Evolutionary conservation across 1,140 invertebrate genomes (phyloP).

Genomic region (Polypedilum pembai): DNA sequence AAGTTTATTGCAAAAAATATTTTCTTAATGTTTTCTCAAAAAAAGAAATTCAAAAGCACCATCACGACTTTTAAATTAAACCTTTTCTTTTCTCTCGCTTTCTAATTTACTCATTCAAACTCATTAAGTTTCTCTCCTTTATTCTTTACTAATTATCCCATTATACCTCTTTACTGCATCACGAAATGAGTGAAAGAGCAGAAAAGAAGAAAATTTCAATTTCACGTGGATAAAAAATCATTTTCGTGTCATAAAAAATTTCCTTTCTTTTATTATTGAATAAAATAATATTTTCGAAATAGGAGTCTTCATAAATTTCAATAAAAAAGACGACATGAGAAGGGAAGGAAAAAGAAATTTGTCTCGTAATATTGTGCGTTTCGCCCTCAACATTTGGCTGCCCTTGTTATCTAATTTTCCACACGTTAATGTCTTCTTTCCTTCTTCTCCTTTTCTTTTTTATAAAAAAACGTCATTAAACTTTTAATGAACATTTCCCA

Average conservation of each 20-base stretch:
- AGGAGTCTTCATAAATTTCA: not conserved
- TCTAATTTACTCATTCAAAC: too few species aligned
- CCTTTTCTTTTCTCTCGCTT: too few species aligned
- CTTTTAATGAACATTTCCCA: slow-evolving; percentile 18
- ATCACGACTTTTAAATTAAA: too few species aligned
- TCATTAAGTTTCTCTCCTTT: too few species aligned
- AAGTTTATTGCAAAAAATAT: too few species aligned
- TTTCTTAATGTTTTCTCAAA: too few species aligned
- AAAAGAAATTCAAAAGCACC: too few species aligned
- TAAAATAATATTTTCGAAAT: not conserved
- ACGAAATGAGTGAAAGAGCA: too few species aligned
- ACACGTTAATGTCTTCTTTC: slow-evolving; percentile 16
- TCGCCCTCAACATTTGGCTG: not conserved
- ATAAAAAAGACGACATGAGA: not conserved
- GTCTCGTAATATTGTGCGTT: not conserved
- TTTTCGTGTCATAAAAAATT: not conserved
- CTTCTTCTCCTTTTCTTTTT: not conserved
- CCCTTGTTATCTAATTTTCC: slow-evolving; percentile 11
- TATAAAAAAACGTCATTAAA: slow-evolving; percentile 16
- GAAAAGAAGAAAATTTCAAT: too few species aligned
- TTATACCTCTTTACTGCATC: too few species aligned
- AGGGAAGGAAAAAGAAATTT: slow-evolving; percentile 9
- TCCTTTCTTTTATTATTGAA: not conserved
- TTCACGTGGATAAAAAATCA: not conserved
- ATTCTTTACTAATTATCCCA: too few species aligned